Evolutionary conservation across 2,113 vertebrate genomes (phyloP), one percentile per base, ranked within the genome.

Genomic region (Etheostoma spectabile): DNA sequence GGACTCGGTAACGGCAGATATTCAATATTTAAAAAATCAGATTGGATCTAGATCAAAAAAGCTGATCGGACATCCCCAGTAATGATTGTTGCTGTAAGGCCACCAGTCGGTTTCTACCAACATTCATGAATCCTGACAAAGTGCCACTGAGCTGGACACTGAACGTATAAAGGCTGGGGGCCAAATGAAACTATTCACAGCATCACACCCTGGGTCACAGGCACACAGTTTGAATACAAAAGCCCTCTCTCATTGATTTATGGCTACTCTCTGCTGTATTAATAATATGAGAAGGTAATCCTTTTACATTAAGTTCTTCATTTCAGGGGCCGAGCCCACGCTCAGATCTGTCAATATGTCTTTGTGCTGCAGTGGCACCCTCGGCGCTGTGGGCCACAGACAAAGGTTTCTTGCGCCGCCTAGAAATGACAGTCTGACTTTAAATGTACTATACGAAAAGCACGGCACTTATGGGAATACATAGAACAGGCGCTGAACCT

Each of bases 311-410:
- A 63, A 49, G 35, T 22, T 82, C 76, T 81, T 83, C 67, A 77
- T 89, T 80, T 82, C 81, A 77, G 75, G 57, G 52, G 61, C 63
- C 62, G 33, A 70, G 75, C 49, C 48, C 45, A 22, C 68, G 63
- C 75, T 77, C 67, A 18, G 78, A 75, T 81, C 77, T 57, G 77
- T 89, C 86, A 79, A 65, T 76, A 79, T 70, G 68, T 78, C 84
- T 83, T 68, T 75, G 73, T 85, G 79, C 82, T 68, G 79, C 89
- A 69, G 81, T 35, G 74, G 82, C 45, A 62, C 77, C 84, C 60
- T 76, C 16, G 71, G 62, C 1, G 8, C 82, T 30, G 45, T 7
- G 74, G 60, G 79, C 69, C 79, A 38, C 76, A 61, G 75, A 91
- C 74, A 87, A 85, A 79, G 80, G 82, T 66, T 79, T 60, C 80